phyloP scores from a whole-genome alignment of 2,888 invertebrate species.

The Eupithecia subumbrata region DNA sequence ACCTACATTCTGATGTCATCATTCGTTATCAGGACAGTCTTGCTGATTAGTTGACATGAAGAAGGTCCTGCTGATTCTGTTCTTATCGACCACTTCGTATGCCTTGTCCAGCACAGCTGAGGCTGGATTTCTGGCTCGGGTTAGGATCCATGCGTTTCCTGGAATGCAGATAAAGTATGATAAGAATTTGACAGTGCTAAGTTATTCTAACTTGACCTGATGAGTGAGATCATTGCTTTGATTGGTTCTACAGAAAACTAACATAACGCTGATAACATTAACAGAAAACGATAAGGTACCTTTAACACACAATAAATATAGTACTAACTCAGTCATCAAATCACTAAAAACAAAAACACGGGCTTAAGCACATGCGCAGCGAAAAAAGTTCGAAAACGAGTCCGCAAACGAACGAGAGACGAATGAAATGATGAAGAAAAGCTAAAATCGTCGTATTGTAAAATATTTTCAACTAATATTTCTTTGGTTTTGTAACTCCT shows the following conservation, averaged over 20 bases:
- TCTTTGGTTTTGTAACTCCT: no score
- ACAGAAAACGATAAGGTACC: no score
- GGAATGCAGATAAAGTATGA: constrained; percentile 19
- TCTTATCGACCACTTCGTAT: constrained; percentile 82
- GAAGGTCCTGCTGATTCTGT: constrained; percentile 82
- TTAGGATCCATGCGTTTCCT: constrained; percentile 86
- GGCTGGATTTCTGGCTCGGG: constrained; percentile 84
- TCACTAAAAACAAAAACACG: no score
- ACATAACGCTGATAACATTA: neutral
- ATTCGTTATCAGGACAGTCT: constrained; percentile 70
- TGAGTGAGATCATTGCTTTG: neutral
- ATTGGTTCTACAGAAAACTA: neutral
- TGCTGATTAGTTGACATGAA: constrained; percentile 86
- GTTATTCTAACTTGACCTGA: neutral
- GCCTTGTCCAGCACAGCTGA: constrained; percentile 84
- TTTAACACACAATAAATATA: no score
- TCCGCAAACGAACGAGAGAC: neutral
- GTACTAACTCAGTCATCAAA: no score
- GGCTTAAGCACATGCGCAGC: no score
- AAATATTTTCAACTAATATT: neutral
- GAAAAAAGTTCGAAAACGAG: no score
- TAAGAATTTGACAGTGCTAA: neutral
- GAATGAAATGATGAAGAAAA: neutral
- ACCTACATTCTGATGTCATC: neutral
- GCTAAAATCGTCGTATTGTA: no score